These are phyloP conservation scores for Lanistes nyassanus DNA, from an alignment of 1,140 invertebrate species.

Conservation along the genomic window DNA sequence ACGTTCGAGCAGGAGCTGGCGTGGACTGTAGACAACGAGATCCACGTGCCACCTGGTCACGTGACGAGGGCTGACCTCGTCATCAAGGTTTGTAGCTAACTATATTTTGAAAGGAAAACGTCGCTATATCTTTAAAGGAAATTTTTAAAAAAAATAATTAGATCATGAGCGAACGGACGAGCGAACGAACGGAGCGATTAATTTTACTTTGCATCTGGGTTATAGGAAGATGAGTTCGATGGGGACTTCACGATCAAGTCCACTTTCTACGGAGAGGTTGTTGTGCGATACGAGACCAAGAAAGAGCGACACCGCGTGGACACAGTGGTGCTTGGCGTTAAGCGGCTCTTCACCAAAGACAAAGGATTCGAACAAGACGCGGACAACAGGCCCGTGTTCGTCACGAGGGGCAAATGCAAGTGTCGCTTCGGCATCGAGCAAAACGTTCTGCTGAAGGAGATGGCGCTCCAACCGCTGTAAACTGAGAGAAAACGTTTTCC, in stretches of 20 bases:
- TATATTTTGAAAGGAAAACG: too few species aligned
- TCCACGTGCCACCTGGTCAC: conserved; percentile 66
- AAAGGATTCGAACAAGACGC: conserved; percentile 56
- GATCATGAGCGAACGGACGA: too few species aligned
- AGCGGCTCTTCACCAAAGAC: conserved; percentile 58
- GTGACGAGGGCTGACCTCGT: conserved; percentile 68
- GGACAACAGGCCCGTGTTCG: conserved; percentile 45
- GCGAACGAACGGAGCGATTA: too few species aligned
- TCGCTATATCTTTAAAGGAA: too few species aligned
- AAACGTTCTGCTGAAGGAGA: conserved; percentile 53
- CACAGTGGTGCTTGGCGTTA: conserved; percentile 49
- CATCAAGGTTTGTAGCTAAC: conserved; percentile 49
- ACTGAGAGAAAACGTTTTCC: too few species aligned
- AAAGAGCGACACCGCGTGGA: conserved; percentile 28
- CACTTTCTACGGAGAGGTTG: conserved; percentile 61
- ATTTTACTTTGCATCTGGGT: too few species aligned
- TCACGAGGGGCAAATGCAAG: conserved; percentile 62
- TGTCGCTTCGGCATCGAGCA: conserved; percentile 67
- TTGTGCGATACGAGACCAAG: conserved; percentile 31
- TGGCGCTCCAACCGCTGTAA: background rate
- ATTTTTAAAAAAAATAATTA: too few species aligned
- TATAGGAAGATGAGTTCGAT: conserved; percentile 65
- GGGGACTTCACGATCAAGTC: conserved; percentile 65
- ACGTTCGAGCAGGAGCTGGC: conserved; percentile 67
- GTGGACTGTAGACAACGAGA: conserved; percentile 69